Conservation (phyloP, 1,140 invertebrate species). For the Acromyrmex charruanus region DNA sequence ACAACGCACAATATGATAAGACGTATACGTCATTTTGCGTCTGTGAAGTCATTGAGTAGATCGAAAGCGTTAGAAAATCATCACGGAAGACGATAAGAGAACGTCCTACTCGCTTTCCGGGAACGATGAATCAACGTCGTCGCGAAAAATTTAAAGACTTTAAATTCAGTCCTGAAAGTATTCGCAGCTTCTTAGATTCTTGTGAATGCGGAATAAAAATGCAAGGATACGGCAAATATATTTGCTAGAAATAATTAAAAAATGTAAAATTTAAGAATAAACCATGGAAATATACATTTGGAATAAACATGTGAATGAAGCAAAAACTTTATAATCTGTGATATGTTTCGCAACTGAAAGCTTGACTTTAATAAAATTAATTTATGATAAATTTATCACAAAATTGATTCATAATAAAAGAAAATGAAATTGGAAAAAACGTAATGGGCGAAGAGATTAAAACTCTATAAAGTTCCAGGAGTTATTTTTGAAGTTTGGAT, state of each 20-base stretch:
- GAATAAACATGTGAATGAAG: not conserved
- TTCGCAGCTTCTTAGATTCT: not conserved
- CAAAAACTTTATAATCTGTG: not conserved
- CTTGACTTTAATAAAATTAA: not conserved
- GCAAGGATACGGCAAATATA: not conserved
- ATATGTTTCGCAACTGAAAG: not conserved
- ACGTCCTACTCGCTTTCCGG: not conserved
- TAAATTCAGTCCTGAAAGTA: not conserved
- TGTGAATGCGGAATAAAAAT: not conserved
- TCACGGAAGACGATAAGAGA: not conserved
- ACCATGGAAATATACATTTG: no score
- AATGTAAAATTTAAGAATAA: not conserved
- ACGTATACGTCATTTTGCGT: not conserved
- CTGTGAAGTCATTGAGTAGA: slow-evolving; percentile 20
- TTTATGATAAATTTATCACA: no score
- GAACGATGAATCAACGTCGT: not conserved
- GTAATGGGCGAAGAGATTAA: not conserved
- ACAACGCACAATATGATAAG: not conserved
- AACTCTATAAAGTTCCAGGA: not conserved
- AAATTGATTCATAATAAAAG: not conserved
- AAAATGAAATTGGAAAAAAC: not conserved
- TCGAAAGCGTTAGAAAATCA: not conserved
- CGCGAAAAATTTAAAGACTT: slow-evolving; percentile 2
- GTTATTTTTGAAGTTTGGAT: not conserved
- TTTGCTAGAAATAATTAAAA: not conserved